Percentiles rank a stretch among this genome's conserved stretches.
phyloP scores from a whole-genome alignment of 2,888 invertebrate species.

The Sialis fuliginosa region DNA sequence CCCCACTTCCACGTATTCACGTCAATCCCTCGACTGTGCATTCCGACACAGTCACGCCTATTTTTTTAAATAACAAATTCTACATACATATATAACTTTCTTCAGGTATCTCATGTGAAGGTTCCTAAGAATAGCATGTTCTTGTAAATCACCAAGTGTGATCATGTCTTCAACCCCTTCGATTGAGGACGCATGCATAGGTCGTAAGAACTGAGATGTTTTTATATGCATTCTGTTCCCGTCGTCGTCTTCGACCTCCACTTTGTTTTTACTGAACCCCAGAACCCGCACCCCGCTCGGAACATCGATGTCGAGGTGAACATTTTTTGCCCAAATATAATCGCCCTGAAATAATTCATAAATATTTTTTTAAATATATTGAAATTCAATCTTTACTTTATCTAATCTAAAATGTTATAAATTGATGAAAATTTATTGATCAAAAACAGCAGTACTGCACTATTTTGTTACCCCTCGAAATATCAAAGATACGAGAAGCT shows the following conservation, averaged over 20 bases:
- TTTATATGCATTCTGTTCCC: slow-evolving; percentile 49
- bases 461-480: too few relatives aligned
- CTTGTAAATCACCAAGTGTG: slow-evolving; percentile 82
- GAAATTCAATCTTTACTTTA: too few relatives aligned
- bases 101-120: slow-evolving; percentile 74
- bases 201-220: slow-evolving; percentile 42
- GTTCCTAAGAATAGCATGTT: slow-evolving; percentile 83
- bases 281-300: slow-evolving; percentile 73
- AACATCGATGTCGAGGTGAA: slow-evolving; percentile 59
- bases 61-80: not conserved
- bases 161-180: slow-evolving; percentile 91
- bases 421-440: too few relatives aligned
- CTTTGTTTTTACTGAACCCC: slow-evolving; percentile 53
- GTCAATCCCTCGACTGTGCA: too few relatives aligned
- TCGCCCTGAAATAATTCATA: slow-evolving; percentile 42
- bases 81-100: slow-evolving; percentile 79
- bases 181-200: slow-evolving; percentile 63
- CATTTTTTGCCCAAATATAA: slow-evolving; percentile 76
- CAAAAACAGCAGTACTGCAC: too few relatives aligned
- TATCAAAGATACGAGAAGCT: too few relatives aligned
- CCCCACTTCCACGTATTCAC: too few relatives aligned
- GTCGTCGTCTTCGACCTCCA: slow-evolving; percentile 70
- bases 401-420: too few relatives aligned
- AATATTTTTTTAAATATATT: too few relatives aligned
- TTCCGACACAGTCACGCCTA: too few relatives aligned